Conservation (phyloP, 2,888 invertebrate species). For the Agrilus biguttatus region DNA sequence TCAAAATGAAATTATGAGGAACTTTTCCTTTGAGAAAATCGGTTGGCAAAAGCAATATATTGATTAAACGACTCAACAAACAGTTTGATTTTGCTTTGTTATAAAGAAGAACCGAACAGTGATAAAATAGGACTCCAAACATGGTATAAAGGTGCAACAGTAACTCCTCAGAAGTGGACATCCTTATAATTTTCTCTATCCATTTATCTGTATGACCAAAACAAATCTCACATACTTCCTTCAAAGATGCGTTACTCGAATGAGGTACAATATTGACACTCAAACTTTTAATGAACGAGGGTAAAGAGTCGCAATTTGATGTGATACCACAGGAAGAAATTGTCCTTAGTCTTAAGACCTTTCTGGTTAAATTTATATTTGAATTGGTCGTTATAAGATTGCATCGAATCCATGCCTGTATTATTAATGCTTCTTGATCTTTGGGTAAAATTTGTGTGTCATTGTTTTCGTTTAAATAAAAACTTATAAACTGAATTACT, state of each 20-base stretch:
- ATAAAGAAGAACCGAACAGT: conserved; percentile 23
- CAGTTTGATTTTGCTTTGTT: conserved; percentile 26
- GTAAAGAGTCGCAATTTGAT: conserved; percentile 15
- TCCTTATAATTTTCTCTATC: conserved; percentile 16
- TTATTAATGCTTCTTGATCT: conserved; percentile 18
- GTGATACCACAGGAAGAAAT: conserved; percentile 10
- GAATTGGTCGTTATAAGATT: conserved; percentile 18
- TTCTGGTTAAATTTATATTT: conserved; percentile 15
- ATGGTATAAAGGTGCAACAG: conserved; percentile 22
- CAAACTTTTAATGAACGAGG: conserved; percentile 20
- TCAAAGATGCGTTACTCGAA: conserved; percentile 7
- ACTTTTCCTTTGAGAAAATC: conserved; percentile 33
- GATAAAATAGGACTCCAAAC: conserved; percentile 20
- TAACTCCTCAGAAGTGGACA: conserved; percentile 18
- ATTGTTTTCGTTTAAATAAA: conserved; percentile 17
- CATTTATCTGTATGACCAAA: conserved; percentile 21
- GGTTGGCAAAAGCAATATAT: conserved; percentile 35
- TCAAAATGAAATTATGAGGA: conserved; percentile 27
- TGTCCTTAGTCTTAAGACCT: conserved; percentile 18
- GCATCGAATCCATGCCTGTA: conserved; percentile 25
- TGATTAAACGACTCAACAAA: conserved; percentile 35
- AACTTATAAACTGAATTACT: conserved; percentile 17
- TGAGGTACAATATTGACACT: conserved; percentile 13
- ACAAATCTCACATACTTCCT: conserved; percentile 20
- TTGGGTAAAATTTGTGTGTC: conserved; percentile 13